Evolutionary conservation across 1,140 invertebrate genomes (phyloP), one percentile per base, ranked within the genome.

Genomic region (Pararge aegeria): DNA sequence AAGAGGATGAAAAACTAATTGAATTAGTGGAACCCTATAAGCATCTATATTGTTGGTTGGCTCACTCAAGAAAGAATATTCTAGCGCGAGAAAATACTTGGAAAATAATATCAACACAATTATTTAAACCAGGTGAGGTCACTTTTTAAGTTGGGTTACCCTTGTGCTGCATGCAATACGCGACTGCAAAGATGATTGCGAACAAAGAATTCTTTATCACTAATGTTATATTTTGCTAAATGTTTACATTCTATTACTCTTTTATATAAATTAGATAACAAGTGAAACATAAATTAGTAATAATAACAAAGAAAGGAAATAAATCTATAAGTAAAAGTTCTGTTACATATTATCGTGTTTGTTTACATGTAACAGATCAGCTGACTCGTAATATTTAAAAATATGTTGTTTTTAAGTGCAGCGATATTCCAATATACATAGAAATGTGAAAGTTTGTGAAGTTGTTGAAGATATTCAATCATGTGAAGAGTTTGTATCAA

Each of bases 1-100:
- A 83, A 67, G 84, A 89, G 57, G 78, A 86, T 56, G 78, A 85
- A 71, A 80, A 73, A 56, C 67, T 89, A 37, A 78, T 72, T 52
- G 75, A 83, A 66, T 74, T 89, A 75, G 82, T 89, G 38, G 55
- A 85, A 66, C 84, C 84, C 3, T 78, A 89, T 56, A 62, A 63
- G 46, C 76, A 72, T 73, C 72, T 89, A 27, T 89, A 87, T 53
- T 80, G 78, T 61, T 61, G 78, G 27, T 63, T 73, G 6, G 83
- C 83, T 62, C 80, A 81, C 5, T 85, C 84, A n/a, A 77, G 83
- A 34, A 87, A 87, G 20, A 86, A 85, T 63, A 86, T 87, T 56
- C 68, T 89, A 59, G 75, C 78, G 27, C 72, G 81, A 16, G 80
- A 85, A 72, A 65, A 64, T 29, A 87, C 84, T 72, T 87, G 86